Percentiles rank a stretch among this genome's conserved stretches.
phyloP scores from a whole-genome alignment of 2,113 vertebrate species.

The Peromyscus polionotus region DNA sequence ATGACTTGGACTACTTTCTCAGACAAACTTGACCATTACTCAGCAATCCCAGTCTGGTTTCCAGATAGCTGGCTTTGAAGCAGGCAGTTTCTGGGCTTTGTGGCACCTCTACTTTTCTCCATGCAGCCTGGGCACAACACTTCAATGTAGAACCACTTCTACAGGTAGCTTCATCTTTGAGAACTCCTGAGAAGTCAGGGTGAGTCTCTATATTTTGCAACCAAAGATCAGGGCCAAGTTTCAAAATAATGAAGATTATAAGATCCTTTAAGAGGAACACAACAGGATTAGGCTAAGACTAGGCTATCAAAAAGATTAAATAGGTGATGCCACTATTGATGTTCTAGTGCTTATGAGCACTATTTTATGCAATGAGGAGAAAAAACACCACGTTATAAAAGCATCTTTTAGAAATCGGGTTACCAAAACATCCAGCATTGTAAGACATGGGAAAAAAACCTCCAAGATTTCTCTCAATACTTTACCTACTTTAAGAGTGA shows the following conservation, averaged over 20 bases:
- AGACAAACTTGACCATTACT: neutral
- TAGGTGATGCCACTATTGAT: conserved; percentile 20
- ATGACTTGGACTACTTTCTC: conserved; percentile 25
- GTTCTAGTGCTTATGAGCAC: neutral
- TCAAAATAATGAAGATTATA: conserved; percentile 49
- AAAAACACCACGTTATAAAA: conserved; percentile 53
- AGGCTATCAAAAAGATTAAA: conserved; percentile 19
- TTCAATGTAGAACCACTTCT: conserved; percentile 7
- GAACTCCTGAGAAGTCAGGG: conserved; percentile 13
- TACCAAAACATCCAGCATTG: conserved; percentile 43
- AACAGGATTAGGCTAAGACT: neutral
- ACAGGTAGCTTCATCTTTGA: conserved; percentile 15
- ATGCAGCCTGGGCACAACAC: neutral
- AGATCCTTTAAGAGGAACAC: conserved; percentile 11
- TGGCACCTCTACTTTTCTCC: neutral
- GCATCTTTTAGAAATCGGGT: conserved; percentile 32
- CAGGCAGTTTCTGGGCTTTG: neutral
- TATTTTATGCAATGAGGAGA: conserved; percentile 16
- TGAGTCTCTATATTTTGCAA: conserved; percentile 49
- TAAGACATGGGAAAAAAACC: conserved; percentile 47
- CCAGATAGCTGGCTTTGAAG: neutral
- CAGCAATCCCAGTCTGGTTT: conserved; percentile 26
- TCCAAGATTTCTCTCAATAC: conserved; percentile 49
- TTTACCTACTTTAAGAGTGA: neutral
- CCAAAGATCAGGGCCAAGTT: conserved; percentile 17